Evolutionary conservation across 2,888 invertebrate species (phyloP).

Genomic region (Tetragnatha montana): DNA sequence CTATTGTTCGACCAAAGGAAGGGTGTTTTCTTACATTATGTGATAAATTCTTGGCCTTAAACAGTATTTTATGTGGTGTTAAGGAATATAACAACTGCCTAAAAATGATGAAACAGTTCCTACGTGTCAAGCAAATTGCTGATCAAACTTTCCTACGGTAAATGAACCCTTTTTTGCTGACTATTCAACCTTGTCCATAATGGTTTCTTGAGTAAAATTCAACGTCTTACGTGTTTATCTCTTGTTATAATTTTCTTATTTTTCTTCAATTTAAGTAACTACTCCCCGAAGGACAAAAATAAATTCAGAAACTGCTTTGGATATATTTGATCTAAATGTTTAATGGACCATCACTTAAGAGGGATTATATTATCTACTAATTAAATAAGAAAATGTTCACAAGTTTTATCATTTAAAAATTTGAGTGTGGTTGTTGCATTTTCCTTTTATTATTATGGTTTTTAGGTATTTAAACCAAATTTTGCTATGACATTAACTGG

Average conservation of each 20-base stretch:
- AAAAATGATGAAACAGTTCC: slow-evolving; percentile 65
- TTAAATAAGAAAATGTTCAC: no score
- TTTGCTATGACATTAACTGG: no score
- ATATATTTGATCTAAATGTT: not conserved
- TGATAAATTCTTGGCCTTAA: not conserved
- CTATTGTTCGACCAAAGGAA: not conserved
- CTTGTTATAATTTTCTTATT: not conserved
- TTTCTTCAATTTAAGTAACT: not conserved
- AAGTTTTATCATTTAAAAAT: no score
- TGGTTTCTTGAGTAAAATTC: no score
- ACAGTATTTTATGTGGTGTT: not conserved
- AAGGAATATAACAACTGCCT: not conserved
- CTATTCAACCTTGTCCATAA: no score
- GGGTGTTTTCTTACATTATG: not conserved
- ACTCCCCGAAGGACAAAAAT: not conserved
- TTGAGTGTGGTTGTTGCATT: no score
- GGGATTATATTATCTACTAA: no score
- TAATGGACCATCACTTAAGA: not conserved
- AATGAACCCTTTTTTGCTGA: not conserved
- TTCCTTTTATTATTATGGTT: no score
- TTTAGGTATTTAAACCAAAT: no score
- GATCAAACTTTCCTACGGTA: slow-evolving; percentile 67
- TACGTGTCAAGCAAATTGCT: slow-evolving; percentile 63
- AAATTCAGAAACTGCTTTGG: not conserved
- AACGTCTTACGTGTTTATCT: not conserved